A percentile compares a stretch with the other conserved stretches of the same genome.
Conservation (phyloP, 2,888 invertebrate genomes). For the Strigamia maritima region DNA sequence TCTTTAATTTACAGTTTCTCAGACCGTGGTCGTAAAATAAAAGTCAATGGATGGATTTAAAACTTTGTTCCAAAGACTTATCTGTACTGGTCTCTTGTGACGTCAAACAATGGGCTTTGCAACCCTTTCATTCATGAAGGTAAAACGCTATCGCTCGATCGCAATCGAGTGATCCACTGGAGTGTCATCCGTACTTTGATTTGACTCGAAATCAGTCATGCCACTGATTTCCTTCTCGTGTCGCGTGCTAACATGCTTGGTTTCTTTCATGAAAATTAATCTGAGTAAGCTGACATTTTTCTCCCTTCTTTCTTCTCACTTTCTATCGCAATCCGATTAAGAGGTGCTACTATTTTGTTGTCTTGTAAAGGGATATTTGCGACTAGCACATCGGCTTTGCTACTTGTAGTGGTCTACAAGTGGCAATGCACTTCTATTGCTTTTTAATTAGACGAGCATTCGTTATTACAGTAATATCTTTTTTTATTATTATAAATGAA, state of each 20-base stretch:
- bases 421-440: not conserved
- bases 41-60: conserved; percentile 14
- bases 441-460: no score
- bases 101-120: conserved; percentile 19
- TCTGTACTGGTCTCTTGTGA: not conserved
- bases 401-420: not conserved
- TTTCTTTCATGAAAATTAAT: conserved; percentile 10
- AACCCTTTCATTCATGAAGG: not conserved
- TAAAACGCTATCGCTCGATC: not conserved
- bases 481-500: not conserved
- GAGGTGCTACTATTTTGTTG: conserved; percentile 19
- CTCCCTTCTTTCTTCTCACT: not conserved
- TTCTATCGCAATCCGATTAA: conserved; percentile 20
- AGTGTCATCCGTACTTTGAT: conserved; percentile 9
- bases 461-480: no score
- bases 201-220: conserved; percentile 5
- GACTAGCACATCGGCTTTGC: not conserved
- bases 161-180: not conserved
- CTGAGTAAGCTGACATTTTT: conserved; percentile 24
- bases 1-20: conserved; percentile 24
- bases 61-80: conserved; percentile 21
- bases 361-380: not conserved
- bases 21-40: conserved; percentile 4
- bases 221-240: not conserved
- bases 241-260: not conserved